Evolutionary conservation across 2,113 vertebrate species (phyloP).

Genomic region (Passer domesticus): DNA sequence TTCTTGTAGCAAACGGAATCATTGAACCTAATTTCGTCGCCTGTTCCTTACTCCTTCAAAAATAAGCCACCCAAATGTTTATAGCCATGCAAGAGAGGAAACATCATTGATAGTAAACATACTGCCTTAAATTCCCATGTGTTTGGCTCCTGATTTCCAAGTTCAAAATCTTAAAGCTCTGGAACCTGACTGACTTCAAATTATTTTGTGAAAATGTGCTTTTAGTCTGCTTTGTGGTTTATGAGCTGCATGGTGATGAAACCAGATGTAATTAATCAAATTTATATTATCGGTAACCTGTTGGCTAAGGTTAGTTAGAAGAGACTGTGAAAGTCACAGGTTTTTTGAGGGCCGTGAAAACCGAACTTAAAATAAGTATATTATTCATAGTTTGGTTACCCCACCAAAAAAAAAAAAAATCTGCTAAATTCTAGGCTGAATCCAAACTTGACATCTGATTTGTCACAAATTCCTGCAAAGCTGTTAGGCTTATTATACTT

Average conservation of each 20-base stretch:
- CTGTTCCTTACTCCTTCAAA: not conserved
- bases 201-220: not conserved
- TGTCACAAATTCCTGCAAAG: not conserved
- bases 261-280: not conserved
- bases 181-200: not conserved
- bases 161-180: not conserved
- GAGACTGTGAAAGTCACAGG: not conserved
- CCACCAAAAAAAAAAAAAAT: not conserved
- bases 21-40: not conserved
- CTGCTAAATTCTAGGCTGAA: not conserved
- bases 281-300: not conserved
- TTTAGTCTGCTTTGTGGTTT: not conserved
- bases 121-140: not conserved
- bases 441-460: not conserved
- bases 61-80: not conserved
- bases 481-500: not conserved
- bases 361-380: not conserved
- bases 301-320: not conserved
- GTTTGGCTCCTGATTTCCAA: not conserved
- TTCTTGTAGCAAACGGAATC: constrained; percentile 14
- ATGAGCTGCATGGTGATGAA: not conserved
- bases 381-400: not conserved
- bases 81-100: not conserved
- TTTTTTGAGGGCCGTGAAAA: not conserved
- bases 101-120: not conserved